Conservation (phyloP, 2,113 vertebrate species). For the Naja naja region DNA sequence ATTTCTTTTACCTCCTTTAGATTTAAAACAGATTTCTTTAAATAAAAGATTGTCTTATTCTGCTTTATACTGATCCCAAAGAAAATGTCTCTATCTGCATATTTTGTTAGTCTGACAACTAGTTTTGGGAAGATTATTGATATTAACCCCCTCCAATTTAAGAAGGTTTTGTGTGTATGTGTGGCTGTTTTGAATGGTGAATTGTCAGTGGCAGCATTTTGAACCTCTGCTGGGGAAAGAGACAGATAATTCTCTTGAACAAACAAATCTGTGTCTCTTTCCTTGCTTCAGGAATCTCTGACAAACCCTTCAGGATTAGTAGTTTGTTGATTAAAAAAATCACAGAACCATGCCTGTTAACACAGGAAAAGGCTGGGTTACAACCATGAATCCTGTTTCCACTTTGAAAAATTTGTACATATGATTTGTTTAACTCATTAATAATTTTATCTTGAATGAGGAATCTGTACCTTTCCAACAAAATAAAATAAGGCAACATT, state of each 20-base stretch:
- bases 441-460: background rate
- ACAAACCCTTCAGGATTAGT: background rate
- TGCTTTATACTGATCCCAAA: background rate
- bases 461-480: background rate
- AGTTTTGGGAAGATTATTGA: background rate
- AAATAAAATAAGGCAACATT: background rate
- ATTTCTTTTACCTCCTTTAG: background rate
- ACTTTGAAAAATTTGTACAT: background rate
- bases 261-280: background rate
- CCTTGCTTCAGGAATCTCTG: slow-evolving; percentile 21
- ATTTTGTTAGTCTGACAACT: background rate
- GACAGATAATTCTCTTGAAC: background rate
- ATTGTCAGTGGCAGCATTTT: background rate
- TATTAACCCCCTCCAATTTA: background rate
- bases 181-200: background rate
- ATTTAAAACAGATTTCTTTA: background rate
- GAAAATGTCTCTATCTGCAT: background rate
- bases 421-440: background rate
- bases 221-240: background rate
- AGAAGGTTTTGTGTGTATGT: background rate
- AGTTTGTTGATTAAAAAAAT: slow-evolving; percentile 2
- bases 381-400: background rate
- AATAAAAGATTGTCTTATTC: background rate
- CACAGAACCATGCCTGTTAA: background rate
- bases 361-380: background rate